Evolutionary conservation across 2,797 vertebrate species (phyloP).

Genomic region (Salarias fasciatus): DNA sequence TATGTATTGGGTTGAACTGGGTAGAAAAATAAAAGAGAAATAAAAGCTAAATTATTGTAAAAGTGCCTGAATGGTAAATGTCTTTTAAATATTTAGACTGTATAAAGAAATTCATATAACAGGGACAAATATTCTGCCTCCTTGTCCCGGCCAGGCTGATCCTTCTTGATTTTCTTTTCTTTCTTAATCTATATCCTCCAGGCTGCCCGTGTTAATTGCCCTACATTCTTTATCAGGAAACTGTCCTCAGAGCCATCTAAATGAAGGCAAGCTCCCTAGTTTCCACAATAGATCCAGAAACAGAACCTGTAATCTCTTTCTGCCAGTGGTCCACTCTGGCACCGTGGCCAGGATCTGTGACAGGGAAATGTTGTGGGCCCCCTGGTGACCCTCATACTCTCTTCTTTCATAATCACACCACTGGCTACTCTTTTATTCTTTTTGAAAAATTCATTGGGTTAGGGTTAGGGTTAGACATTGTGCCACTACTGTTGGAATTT

Average conservation of each 20-base stretch:
- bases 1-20: no score
- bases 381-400: background rate
- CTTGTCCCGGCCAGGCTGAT: background rate
- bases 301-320: slow-evolving; percentile 13
- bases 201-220: slow-evolving; percentile 69
- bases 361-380: background rate
- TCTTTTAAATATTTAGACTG: slow-evolving; percentile 7
- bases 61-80: background rate
- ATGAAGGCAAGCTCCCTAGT: slow-evolving; percentile 54
- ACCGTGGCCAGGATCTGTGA: background rate
- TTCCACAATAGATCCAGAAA: slow-evolving; percentile 35
- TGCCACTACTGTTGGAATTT: no score
- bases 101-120: slow-evolving; percentile 17
- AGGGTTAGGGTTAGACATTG: no score
- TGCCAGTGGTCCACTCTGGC: slow-evolving; percentile 23
- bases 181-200: slow-evolving; percentile 49
- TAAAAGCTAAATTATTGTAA: no score
- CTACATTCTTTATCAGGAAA: slow-evolving; percentile 72
- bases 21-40: no score
- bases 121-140: slow-evolving; percentile 8
- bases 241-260: slow-evolving; percentile 44
- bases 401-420: no score
- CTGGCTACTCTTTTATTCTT: no score
- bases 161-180: slow-evolving; percentile 17
- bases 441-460: no score